phyloP scores from a whole-genome alignment of 2,797 vertebrate genomes.

The Pogonophryne albipinna region DNA sequence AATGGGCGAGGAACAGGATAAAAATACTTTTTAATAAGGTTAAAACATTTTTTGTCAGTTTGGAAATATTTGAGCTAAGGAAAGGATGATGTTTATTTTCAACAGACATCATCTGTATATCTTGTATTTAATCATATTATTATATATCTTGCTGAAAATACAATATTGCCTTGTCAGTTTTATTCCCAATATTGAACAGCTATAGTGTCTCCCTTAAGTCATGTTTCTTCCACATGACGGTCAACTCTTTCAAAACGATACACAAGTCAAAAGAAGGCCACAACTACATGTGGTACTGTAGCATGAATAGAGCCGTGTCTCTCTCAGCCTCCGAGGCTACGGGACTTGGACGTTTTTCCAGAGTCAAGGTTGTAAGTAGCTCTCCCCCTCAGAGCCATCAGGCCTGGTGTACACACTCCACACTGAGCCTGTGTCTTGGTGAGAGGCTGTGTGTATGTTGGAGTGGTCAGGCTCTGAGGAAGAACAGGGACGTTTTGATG shows the following conservation, averaged over 20 bases:
- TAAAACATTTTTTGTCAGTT: too few relatives aligned
- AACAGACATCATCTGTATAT: too few relatives aligned
- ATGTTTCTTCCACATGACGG: not conserved
- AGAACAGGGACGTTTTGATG: slow-evolving; percentile 67
- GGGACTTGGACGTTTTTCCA: slow-evolving; percentile 22
- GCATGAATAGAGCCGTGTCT: slow-evolving; percentile 39
- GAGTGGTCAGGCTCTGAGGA: slow-evolving; percentile 41
- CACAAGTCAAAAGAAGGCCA: slow-evolving; percentile 35
- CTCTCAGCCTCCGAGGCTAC: not conserved
- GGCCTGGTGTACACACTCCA: slow-evolving; percentile 23
- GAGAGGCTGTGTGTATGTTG: slow-evolving; percentile 47
- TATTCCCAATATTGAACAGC: too few relatives aligned
- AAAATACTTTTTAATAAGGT: too few relatives aligned
- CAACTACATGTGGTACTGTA: slow-evolving; percentile 4
- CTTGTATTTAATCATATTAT: too few relatives aligned
- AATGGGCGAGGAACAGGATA: too few relatives aligned
- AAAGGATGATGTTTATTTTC: too few relatives aligned
- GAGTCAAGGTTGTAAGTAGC: slow-evolving; percentile 13
- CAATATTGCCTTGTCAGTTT: too few relatives aligned
- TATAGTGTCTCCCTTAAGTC: not conserved
- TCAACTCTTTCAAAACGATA: slow-evolving; percentile 9
- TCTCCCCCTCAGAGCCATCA: slow-evolving; percentile 2
- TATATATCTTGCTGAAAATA: too few relatives aligned
- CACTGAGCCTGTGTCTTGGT: slow-evolving; percentile 42
- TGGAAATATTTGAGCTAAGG: too few relatives aligned